A percentile compares a stretch with the other conserved stretches of the same genome.
Evolutionary conservation across 2,888 invertebrate genomes (phyloP).

Genomic region (Mythimna loreyi): DNA sequence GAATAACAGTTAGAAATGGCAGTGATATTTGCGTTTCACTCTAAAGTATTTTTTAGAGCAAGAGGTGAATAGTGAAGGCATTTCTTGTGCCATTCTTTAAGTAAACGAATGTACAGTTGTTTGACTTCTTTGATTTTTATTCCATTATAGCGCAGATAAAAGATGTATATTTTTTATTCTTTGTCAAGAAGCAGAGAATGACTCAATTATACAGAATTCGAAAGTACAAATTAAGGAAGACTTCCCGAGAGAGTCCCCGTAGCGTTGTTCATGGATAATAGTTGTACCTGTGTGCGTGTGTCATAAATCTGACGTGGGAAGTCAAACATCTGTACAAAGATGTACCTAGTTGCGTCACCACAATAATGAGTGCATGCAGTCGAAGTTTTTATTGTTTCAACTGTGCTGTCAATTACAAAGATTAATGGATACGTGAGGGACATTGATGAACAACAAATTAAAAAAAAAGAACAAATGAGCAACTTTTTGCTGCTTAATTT

Average conservation of each 20-base stretch:
- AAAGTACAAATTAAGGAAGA: not conserved
- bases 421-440: constrained; percentile 38
- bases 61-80: constrained; percentile 1
- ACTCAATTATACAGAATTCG: not conserved
- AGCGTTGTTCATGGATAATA: not conserved
- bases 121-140: constrained; percentile 9
- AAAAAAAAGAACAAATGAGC: constrained; percentile 20
- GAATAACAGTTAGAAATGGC: constrained; percentile 11
- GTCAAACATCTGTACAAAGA: constrained; percentile 30
- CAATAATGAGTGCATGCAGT: constrained; percentile 49
- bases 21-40: not conserved
- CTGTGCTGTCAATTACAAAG: constrained; percentile 45
- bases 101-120: constrained; percentile 13
- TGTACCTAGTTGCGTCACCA: constrained; percentile 50
- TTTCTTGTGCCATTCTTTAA: constrained; percentile 9
- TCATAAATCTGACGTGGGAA: constrained; percentile 4
- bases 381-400: constrained; percentile 54
- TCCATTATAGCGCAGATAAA: not conserved
- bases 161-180: not conserved
- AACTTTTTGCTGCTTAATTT: constrained; percentile 27
- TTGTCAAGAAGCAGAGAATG: not conserved
- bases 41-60: not conserved
- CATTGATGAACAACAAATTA: constrained; percentile 22
- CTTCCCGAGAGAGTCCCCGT: not conserved
- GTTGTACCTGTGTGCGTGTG: constrained; percentile 13